Percentiles rank a stretch among this genome's conserved stretches.
These are phyloP conservation scores for Nipponacmea schrenckii DNA, from an alignment of 2,888 invertebrate species.

Conservation along the genomic window DNA sequence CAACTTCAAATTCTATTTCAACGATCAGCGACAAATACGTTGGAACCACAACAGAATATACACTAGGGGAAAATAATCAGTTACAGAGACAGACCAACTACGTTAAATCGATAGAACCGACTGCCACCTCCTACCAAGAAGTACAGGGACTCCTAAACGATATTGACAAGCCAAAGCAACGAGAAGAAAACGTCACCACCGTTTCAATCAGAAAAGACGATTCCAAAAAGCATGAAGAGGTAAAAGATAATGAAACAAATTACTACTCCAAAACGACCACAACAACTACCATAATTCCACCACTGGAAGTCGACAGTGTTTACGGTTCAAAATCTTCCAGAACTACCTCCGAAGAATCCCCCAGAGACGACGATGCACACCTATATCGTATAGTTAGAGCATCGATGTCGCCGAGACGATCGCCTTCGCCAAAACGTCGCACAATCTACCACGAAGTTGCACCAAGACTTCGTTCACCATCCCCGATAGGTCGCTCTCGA, in stretches of 20 bases:
- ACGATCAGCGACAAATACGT: neutral
- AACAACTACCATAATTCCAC: constrained; percentile 9
- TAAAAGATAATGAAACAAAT: neutral
- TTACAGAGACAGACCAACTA: neutral
- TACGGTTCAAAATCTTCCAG: constrained; percentile 28
- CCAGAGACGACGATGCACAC: constrained; percentile 24
- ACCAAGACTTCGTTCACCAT: neutral
- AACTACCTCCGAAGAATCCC: constrained; percentile 27
- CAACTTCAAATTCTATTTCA: neutral
- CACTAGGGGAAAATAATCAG: neutral
- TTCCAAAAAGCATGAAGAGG: neutral
- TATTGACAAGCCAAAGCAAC: constrained; percentile 9
- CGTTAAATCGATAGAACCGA: neutral
- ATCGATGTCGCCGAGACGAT: constrained; percentile 19
- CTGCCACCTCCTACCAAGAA: neutral
- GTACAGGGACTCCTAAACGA: neutral
- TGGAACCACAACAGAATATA: neutral
- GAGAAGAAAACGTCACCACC: constrained; percentile 3
- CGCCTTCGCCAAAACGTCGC: constrained; percentile 8
- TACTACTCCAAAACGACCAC: constrained; percentile 11
- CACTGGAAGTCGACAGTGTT: constrained; percentile 26
- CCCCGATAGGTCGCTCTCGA: neutral
- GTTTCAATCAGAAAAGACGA: neutral
- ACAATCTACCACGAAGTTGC: constrained; percentile 13
- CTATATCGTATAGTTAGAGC: constrained; percentile 26